Percentiles rank a stretch among this genome's conserved stretches.
Conservation (phyloP, 2,797 vertebrate genomes). For the Ceyx erithaca region DNA sequence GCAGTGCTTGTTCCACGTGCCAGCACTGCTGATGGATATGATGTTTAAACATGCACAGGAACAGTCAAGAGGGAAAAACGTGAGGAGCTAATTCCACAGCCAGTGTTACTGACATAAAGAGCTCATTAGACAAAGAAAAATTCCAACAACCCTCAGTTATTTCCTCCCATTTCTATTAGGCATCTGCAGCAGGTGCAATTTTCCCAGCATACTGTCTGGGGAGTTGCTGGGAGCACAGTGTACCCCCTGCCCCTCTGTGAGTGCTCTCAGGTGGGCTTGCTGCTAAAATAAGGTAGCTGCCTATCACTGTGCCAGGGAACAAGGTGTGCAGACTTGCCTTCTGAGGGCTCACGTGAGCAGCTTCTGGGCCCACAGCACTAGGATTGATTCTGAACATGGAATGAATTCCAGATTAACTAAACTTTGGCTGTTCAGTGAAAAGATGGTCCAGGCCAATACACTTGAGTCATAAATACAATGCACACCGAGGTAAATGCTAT, state of each 20-base stretch:
- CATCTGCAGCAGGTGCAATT: background rate
- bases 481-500: background rate
- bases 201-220: background rate
- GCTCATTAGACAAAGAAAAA: background rate
- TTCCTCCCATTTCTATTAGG: background rate
- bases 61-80: background rate
- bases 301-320: background rate
- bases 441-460: background rate
- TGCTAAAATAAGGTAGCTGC: background rate
- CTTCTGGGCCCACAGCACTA: accelerated
- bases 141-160: background rate
- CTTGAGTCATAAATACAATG: background rate
- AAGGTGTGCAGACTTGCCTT: accelerated
- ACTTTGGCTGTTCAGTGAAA: background rate
- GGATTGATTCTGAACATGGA: background rate
- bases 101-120: background rate
- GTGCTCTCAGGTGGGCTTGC: background rate
- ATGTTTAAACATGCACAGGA: background rate
- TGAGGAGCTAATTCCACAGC: background rate
- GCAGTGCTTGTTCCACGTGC: background rate
- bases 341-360: background rate
- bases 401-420: background rate
- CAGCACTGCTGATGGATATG: background rate
- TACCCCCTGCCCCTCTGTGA: background rate
- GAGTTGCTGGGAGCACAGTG: background rate